phyloP scores from a whole-genome alignment of 2,888 invertebrate genomes.

The Lypha dubia region DNA sequence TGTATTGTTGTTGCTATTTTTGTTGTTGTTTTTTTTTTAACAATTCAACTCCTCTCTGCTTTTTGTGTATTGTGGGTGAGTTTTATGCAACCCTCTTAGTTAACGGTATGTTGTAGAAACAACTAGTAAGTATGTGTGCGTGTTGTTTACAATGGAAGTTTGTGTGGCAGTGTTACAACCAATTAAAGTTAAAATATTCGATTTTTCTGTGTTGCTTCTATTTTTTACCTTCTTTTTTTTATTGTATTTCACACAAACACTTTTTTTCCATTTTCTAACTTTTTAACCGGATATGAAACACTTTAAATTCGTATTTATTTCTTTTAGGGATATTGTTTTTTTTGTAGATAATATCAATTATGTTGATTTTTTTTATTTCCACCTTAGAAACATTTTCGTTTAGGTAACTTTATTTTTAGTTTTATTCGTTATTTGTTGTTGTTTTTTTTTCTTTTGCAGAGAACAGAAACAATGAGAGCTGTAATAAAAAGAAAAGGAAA shows the following conservation, averaged over 20 bases:
- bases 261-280: conserved; percentile 20
- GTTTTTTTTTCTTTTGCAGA: too few relatives aligned
- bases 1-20: conserved; percentile 1
- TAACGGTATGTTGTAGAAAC: conserved; percentile 26
- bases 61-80: conserved; percentile 20
- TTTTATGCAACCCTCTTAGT: conserved; percentile 38
- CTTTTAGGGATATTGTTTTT: conserved; percentile 24
- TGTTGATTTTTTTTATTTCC: not conserved
- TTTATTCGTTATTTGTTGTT: not conserved
- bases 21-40: not conserved
- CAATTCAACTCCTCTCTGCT: conserved; percentile 22
- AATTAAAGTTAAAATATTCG: conserved; percentile 60
- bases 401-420: conserved; percentile 22
- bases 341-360: not conserved
- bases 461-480: conserved; percentile 26
- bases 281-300: conserved; percentile 65
- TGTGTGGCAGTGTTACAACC: conserved; percentile 44
- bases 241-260: conserved; percentile 16
- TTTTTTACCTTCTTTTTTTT: conserved; percentile 5
- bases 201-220: conserved; percentile 40
- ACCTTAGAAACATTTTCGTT: conserved; percentile 13
- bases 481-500: conserved; percentile 57
- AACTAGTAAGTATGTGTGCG: conserved; percentile 15
- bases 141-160: conserved; percentile 22
- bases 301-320: conserved; percentile 57